phyloP scores from a whole-genome alignment of 1,140 invertebrate species.

The Lucilia cuprina region DNA sequence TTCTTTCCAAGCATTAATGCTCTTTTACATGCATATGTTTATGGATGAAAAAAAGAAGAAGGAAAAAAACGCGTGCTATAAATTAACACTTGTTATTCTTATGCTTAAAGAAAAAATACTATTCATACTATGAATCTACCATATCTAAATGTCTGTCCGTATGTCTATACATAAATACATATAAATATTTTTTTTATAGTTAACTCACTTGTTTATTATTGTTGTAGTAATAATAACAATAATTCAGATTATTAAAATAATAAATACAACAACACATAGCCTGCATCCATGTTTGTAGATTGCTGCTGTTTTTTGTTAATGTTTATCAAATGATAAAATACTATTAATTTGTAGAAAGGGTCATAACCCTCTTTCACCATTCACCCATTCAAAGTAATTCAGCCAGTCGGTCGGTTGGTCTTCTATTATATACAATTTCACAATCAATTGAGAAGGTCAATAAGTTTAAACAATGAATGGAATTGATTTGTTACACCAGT shows the following conservation, averaged over 20 bases:
- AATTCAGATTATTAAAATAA: not conserved
- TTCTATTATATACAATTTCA: not conserved
- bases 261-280: not conserved
- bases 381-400: not conserved
- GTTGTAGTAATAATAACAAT: not conserved
- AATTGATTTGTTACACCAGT: slow-evolving; percentile 12
- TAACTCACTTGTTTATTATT: not conserved
- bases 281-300: not conserved
- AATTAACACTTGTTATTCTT: not conserved
- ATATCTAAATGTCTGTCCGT: no score
- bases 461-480: not conserved
- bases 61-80: slow-evolving; percentile 6
- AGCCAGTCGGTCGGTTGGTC: not conserved
- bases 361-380: not conserved
- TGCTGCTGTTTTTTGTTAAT: not conserved
- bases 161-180: not conserved
- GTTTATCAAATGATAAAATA: not conserved
- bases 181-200: not conserved
- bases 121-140: not conserved
- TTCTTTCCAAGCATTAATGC: not conserved
- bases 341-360: not conserved
- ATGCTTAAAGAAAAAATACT: not conserved
- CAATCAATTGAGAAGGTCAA: slow-evolving; percentile 11
- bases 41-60: no score
- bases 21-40: not conserved